phyloP scores from a whole-genome alignment of 2,113 vertebrate species.

The Eurystomus gularis region DNA sequence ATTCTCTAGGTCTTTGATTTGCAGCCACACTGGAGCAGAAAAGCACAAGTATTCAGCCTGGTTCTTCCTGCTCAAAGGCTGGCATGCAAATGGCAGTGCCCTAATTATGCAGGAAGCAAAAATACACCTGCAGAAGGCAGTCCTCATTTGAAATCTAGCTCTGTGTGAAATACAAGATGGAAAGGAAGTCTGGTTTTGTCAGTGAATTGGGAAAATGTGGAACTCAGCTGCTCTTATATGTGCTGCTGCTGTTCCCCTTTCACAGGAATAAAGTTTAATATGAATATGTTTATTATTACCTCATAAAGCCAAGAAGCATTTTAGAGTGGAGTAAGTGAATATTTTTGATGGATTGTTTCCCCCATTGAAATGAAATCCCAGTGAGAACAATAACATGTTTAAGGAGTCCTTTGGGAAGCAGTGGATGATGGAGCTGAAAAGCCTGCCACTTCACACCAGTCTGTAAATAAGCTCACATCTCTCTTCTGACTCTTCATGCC shows the following conservation, averaged over 20 bases:
- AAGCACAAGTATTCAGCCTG: background rate
- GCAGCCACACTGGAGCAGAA: background rate
- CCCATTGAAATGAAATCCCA: slow-evolving; percentile 19
- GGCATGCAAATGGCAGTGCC: background rate
- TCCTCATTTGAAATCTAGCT: background rate
- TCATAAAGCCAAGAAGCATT: slow-evolving; percentile 35
- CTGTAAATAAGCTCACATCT: slow-evolving; percentile 17
- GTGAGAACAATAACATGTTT: background rate
- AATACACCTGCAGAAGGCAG: background rate
- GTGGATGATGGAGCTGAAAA: background rate
- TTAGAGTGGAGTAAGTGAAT: background rate
- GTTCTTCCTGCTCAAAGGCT: background rate
- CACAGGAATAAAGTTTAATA: slow-evolving; percentile 7
- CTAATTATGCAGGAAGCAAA: background rate
- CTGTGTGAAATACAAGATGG: background rate
- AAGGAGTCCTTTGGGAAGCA: slow-evolving; percentile 1
- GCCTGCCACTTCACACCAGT: background rate
- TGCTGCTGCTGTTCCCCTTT: background rate
- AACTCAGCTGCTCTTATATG: background rate
- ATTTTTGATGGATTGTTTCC: slow-evolving; percentile 25
- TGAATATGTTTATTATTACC: slow-evolving; percentile 27
- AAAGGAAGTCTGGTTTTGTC: background rate
- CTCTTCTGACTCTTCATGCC: background rate
- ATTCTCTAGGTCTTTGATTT: slow-evolving; percentile 1
- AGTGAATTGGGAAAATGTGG: background rate